A percentile compares a stretch with the other conserved stretches of the same genome.
phyloP scores from a whole-genome alignment of 1,140 invertebrate species.

The Cotesia chilonis region DNA sequence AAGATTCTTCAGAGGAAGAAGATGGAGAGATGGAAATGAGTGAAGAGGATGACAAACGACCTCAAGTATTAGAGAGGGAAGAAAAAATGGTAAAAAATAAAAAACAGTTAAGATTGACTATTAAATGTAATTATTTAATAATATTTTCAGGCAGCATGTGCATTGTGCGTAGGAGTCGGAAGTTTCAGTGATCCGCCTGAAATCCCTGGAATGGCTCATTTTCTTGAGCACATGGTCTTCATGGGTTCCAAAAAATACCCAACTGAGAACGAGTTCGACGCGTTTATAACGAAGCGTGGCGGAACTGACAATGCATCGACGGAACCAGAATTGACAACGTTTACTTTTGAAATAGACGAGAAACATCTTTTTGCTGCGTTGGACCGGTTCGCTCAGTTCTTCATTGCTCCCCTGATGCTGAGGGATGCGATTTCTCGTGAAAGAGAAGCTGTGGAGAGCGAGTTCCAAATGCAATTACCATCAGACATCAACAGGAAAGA shows the following conservation, averaged over 20 bases:
- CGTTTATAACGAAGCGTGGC: constrained; percentile 81
- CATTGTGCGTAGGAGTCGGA: constrained; percentile 75
- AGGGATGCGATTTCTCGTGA: constrained; percentile 87
- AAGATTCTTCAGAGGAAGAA: constrained; percentile 9
- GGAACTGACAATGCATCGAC: constrained; percentile 85
- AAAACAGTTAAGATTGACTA: background rate
- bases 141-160: constrained; percentile 72
- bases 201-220: constrained; percentile 90
- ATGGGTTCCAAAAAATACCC: constrained; percentile 87
- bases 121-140: background rate
- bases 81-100: constrained; percentile 58
- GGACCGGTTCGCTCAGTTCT: constrained; percentile 91
- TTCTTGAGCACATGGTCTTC: constrained; percentile 96
- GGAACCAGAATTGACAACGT: constrained; percentile 84
- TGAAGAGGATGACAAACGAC: constrained; percentile 56
- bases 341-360: constrained; percentile 88
- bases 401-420: constrained; percentile 87
- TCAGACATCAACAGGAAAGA: constrained; percentile 76
- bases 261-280: constrained; percentile 85
- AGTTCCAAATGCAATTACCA: constrained; percentile 78
- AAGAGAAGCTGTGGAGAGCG: constrained; percentile 91
- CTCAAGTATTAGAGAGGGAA: constrained; percentile 48
- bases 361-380: constrained; percentile 77
- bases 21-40: constrained; percentile 50
- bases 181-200: constrained; percentile 77